Evolutionary conservation across 2,888 invertebrate genomes (phyloP), one percentile per base, ranked within the genome.

Genomic region (Axea sp.): DNA sequence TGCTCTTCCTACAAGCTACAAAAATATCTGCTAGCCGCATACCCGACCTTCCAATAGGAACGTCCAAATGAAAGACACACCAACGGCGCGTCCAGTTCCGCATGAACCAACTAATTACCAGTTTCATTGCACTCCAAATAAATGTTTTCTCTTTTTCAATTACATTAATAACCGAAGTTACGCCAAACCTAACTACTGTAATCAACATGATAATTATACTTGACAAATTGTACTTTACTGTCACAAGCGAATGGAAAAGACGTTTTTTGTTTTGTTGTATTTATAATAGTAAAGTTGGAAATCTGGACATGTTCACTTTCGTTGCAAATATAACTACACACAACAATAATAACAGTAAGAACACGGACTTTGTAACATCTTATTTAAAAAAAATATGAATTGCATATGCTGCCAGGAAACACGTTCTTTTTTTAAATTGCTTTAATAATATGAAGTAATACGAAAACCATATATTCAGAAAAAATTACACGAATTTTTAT

Each of bases 1-100:
- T 60, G 73, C 65, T 65, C 67, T 53, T 59, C 59, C 65, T 59
- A 59, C 64, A 53, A 53, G 60, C 39, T 60, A 69, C 69, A 53
- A 71, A 62, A 55, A 62, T 71, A 62, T 62, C 14, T 37, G 37
- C 49, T 14, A 30, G 14, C 43, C 31, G 17, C 22, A 28, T 28
- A 12, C 9, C 28, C 37, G 41, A 22, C 39, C 41, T 39, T 49
- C 47, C 31, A 67, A 47, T 47, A 37, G 22, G 65, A 43, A 37
- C 22, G 28, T 22, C 22, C 28, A 43, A 37, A 45, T 49, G 7
- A 9, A 35, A 35, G 31, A 39, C 37, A 31, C 47, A 67, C 12
- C 39, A 1, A 8, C 19, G 4, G 7, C 9, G 37, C 31, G 47
- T 31, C 39, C 35, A 15, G 41, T 28, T 53, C 35, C 33, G 33